A percentile compares a stretch with the other conserved stretches of the same genome.
Evolutionary conservation across 2,113 vertebrate species (phyloP).

Genomic region (Megaptera novaeangliae): DNA sequence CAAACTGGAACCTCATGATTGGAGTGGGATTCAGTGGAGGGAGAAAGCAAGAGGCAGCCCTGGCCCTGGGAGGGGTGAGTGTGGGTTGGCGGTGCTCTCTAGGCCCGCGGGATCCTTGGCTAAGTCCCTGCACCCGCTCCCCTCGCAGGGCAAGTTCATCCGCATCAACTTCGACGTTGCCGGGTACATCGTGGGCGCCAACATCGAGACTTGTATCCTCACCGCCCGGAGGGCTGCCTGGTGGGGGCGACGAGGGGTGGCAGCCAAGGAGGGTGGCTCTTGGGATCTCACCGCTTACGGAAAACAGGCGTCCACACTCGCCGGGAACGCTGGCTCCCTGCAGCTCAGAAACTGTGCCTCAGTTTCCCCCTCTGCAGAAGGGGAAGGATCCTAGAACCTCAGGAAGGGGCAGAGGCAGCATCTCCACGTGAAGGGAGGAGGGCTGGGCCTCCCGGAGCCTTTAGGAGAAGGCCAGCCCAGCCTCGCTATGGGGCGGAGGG

Average conservation of each 20-base stretch:
- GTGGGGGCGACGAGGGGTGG: background rate
- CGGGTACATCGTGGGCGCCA: slow-evolving; percentile 94
- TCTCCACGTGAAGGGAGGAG: fast-evolving
- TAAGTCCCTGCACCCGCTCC: background rate
- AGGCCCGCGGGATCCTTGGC: fast-evolving
- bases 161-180: slow-evolving; percentile 93
- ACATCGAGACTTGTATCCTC: slow-evolving; percentile 95
- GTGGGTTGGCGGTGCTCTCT: background rate
- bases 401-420: no score
- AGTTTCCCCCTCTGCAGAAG: background rate
- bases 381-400: background rate
- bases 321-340: background rate
- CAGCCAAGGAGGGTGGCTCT: fast-evolving
- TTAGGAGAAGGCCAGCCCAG: background rate
- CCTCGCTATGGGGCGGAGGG: fast-evolving
- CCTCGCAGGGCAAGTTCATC: slow-evolving; percentile 91
- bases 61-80: background rate
- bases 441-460: fast-evolving
- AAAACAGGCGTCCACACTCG: background rate
- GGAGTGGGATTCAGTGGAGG: background rate
- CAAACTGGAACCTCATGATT: fast-evolving
- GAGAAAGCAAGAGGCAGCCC: background rate
- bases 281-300: fast-evolving
- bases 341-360: background rate
- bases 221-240: fast-evolving